A percentile compares a stretch with the other conserved stretches of the same genome.
Conservation (phyloP, 1,140 invertebrate genomes). For the Drosophila nigromelanica region DNA sequence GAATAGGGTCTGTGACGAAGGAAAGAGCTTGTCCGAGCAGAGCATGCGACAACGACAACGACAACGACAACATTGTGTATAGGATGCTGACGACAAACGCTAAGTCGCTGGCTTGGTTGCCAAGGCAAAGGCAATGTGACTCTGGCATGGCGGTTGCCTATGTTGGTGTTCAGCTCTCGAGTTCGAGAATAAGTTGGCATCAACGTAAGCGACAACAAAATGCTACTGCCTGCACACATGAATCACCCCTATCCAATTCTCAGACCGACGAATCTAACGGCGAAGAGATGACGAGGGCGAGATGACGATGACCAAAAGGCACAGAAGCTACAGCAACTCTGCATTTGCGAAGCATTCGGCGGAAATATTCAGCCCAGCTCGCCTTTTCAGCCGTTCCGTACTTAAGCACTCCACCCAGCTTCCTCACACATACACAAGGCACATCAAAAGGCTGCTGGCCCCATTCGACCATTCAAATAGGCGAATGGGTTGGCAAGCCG, state of each 20-base stretch:
- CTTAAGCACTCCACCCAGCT: constrained; percentile 40
- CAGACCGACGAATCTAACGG: constrained; percentile 58
- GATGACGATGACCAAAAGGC: constrained; percentile 76
- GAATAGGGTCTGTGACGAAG: constrained; percentile 30
- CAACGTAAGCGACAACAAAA: constrained; percentile 64
- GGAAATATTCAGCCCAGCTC: constrained; percentile 78
- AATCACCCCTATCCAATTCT: constrained; percentile 44
- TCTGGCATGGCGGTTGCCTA: constrained; percentile 19
- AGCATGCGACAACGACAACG: constrained; percentile 17
- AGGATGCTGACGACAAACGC: constrained; percentile 38
- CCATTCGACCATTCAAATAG: constrained; percentile 48
- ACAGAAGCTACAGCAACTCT: constrained; percentile 67
- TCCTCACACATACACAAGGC: constrained; percentile 29
- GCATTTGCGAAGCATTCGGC: constrained; percentile 78
- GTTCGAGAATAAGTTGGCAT: constrained; percentile 75
- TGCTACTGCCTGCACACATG: constrained; percentile 70
- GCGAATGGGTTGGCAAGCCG: constrained; percentile 58
- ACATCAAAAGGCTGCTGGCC: constrained; percentile 72
- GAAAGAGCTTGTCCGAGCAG: constrained; percentile 32
- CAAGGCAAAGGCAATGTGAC: constrained; percentile 34
- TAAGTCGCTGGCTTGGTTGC: constrained; percentile 40
- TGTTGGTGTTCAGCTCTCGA: constrained; percentile 36
- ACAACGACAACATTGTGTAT: constrained; percentile 30
- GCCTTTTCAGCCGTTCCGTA: constrained; percentile 65
- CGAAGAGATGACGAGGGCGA: constrained; percentile 65